Percentiles rank a stretch among this genome's conserved stretches.
These are phyloP conservation scores for Temnothorax curvispinosus DNA, from an alignment of 1,140 invertebrate genomes.

Conservation along the genomic window DNA sequence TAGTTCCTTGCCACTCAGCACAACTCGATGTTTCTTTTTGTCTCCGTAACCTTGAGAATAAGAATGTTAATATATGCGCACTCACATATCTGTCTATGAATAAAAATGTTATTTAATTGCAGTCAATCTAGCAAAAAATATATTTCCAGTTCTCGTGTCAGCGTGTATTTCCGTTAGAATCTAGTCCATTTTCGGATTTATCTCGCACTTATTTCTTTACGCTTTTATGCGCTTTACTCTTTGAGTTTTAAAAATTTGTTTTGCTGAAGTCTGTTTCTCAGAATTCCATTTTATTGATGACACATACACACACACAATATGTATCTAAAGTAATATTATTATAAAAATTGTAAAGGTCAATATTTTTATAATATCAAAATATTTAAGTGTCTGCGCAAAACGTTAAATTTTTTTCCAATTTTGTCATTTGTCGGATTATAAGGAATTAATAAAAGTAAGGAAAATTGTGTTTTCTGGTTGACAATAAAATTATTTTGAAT, in stretches of 20 bases:
- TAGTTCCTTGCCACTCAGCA: neutral
- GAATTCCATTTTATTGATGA: neutral
- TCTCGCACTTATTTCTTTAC: neutral
- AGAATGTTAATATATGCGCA: conserved; percentile 27
- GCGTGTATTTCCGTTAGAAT: neutral
- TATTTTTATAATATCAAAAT: neutral
- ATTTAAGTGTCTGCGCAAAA: neutral
- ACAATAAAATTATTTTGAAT: neutral
- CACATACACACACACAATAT: neutral
- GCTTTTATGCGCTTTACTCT: neutral
- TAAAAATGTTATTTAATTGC: conserved; percentile 36
- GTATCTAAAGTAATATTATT: neutral
- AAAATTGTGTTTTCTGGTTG: neutral
- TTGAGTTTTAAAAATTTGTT: neutral
- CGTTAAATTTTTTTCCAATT: neutral
- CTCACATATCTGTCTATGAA: neutral
- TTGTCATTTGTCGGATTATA: neutral
- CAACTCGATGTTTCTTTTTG: conserved; percentile 18
- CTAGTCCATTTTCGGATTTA: neutral
- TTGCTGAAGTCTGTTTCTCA: neutral
- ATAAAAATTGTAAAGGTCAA: neutral
- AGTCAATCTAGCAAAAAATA: neutral
- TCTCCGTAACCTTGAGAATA: conserved; percentile 25
- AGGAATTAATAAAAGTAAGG: neutral
- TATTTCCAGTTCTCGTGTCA: neutral